Percentiles rank a stretch among this genome's conserved stretches.
Conservation (phyloP, 2,113 vertebrate genomes). For the Ceyx cyanopectus region DNA sequence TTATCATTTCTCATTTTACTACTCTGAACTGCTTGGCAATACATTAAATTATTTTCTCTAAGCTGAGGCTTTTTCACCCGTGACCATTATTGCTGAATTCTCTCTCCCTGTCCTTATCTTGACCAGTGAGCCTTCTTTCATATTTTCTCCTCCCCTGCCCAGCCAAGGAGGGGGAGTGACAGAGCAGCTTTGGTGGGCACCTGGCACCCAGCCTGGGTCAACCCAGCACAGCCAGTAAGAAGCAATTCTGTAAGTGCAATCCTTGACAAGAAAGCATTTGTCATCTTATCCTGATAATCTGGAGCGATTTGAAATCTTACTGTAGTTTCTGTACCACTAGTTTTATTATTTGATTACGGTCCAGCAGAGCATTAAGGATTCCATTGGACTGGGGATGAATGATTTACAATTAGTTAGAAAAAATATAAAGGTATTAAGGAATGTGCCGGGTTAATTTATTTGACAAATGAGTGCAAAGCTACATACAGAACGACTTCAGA, state of each 20-base stretch:
- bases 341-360: conserved; percentile 50
- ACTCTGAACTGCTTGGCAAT: background rate
- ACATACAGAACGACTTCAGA: background rate
- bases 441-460: conserved; percentile 25
- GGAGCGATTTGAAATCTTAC: conserved; percentile 30
- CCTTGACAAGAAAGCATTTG: background rate
- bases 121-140: rapidly evolving
- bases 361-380: conserved; percentile 52
- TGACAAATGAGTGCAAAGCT: conserved; percentile 33
- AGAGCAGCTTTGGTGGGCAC: background rate
- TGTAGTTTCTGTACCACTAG: conserved; percentile 39
- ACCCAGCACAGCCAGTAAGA: background rate
- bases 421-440: conserved; percentile 49
- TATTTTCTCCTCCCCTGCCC: background rate
- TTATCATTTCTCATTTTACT: background rate
- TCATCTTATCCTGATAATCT: conserved; percentile 42
- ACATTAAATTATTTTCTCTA: background rate
- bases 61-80: background rate
- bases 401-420: conserved; percentile 38
- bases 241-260: background rate
- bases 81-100: background rate
- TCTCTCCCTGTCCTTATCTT: background rate
- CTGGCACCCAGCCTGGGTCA: background rate
- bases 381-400: conserved; percentile 42
- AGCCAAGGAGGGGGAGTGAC: background rate